Evolutionary conservation across 2,888 invertebrate species (phyloP).

Genomic region (Drosophila setosimentum): DNA sequence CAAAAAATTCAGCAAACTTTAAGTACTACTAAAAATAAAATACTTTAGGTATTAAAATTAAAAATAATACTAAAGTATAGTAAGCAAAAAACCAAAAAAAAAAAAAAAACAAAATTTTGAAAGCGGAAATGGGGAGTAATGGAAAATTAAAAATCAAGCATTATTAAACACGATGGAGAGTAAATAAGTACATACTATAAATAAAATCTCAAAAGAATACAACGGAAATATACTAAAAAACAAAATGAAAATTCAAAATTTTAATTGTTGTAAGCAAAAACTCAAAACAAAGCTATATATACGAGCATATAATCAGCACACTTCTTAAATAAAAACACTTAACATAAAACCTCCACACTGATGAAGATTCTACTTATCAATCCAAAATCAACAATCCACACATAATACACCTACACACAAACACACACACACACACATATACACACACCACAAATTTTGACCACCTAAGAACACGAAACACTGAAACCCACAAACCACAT

Average conservation of each 20-base stretch:
- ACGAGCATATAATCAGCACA: constrained; percentile 66
- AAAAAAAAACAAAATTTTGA: constrained; percentile 45
- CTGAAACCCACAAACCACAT: constrained; percentile 38
- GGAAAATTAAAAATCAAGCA: constrained; percentile 40
- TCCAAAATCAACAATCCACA: constrained; percentile 16
- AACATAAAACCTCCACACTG: constrained; percentile 31
- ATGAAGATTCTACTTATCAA: constrained; percentile 31
- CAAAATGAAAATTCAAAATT: constrained; percentile 79
- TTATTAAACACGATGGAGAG: constrained; percentile 45
- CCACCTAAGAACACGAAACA: constrained; percentile 57
- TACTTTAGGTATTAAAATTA: constrained; percentile 77
- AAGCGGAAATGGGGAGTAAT: constrained; percentile 40
- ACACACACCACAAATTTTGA: constrained; percentile 41
- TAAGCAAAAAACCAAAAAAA: constrained; percentile 59
- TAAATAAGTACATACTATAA: constrained; percentile 42
- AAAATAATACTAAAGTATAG: constrained; percentile 60
- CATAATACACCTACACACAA: constrained; percentile 9
- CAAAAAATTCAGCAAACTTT: constrained; percentile 52
- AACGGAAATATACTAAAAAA: constrained; percentile 57
- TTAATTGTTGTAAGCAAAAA: constrained; percentile 81
- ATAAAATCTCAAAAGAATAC: constrained; percentile 44
- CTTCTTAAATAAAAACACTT: constrained; percentile 49
- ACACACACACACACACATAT: constrained; percentile 21
- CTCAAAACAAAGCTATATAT: constrained; percentile 61
- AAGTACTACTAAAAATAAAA: constrained; percentile 62